phyloP scores from a whole-genome alignment of 1,140 invertebrate genomes.

The Zaprionus inermis region DNA sequence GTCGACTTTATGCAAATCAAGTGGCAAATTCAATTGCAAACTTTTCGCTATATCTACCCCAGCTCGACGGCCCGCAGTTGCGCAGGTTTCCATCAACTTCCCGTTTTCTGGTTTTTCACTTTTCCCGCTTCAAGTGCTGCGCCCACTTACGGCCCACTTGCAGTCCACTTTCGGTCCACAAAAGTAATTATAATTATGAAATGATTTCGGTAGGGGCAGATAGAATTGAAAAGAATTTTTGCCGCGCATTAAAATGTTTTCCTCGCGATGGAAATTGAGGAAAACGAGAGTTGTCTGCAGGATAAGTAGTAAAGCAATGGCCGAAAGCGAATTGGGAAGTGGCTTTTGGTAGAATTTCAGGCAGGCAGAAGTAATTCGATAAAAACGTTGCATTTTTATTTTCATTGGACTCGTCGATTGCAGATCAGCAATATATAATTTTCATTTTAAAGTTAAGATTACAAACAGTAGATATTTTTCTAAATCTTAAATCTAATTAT shows the following conservation, averaged over 20 bases:
- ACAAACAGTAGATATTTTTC: too few species aligned
- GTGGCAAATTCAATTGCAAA: constrained; percentile 30
- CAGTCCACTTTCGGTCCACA: constrained; percentile 1
- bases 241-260: constrained; percentile 2
- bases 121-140: background rate
- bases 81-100: background rate
- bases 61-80: background rate
- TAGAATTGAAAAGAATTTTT: constrained; percentile 11
- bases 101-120: background rate
- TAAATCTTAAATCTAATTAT: too few species aligned
- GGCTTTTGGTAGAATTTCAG: background rate
- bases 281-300: background rate
- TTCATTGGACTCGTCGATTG: too few species aligned
- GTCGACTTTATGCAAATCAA: constrained; percentile 31
- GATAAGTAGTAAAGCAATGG: background rate
- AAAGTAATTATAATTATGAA: constrained; percentile 13
- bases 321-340: background rate
- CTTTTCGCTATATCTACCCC: background rate
- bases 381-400: background rate
- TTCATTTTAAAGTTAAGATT: too few species aligned
- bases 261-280: background rate
- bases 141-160: background rate
- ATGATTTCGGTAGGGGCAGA: background rate
- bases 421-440: too few species aligned
- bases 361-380: background rate